Conservation (phyloP, 2,888 invertebrate genomes). For the Rhamnusium bicolor region DNA sequence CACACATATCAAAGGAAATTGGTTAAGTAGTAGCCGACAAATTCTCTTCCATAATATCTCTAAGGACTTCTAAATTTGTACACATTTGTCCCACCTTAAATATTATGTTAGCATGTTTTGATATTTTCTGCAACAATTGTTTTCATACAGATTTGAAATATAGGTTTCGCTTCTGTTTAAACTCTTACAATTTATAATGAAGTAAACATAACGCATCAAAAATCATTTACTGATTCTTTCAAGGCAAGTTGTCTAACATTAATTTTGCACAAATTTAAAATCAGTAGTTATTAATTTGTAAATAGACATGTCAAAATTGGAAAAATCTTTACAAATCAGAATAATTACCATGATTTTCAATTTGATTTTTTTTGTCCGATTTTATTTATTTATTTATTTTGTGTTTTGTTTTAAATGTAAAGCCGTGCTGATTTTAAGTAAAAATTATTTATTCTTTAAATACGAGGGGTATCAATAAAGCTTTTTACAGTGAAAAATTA, state of each 20-base stretch:
- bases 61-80: background rate
- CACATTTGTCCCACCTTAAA: background rate
- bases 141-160: background rate
- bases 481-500: too few relatives aligned
- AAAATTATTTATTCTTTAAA: too few relatives aligned
- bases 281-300: too few relatives aligned
- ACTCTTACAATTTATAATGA: background rate
- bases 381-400: too few relatives aligned
- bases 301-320: too few relatives aligned
- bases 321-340: too few relatives aligned
- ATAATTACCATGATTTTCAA: too few relatives aligned
- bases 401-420: too few relatives aligned
- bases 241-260: background rate
- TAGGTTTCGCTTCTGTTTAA: background rate
- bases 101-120: background rate
- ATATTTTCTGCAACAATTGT: background rate
- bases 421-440: too few relatives aligned
- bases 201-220: background rate
- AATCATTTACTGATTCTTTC: background rate
- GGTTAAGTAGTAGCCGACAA: background rate
- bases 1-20: background rate
- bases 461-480: too few relatives aligned
- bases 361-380: too few relatives aligned
- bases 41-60: background rate
- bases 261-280: too few relatives aligned